phyloP scores from a whole-genome alignment of 2,113 vertebrate genomes.

The Hippocampus barbouri region DNA sequence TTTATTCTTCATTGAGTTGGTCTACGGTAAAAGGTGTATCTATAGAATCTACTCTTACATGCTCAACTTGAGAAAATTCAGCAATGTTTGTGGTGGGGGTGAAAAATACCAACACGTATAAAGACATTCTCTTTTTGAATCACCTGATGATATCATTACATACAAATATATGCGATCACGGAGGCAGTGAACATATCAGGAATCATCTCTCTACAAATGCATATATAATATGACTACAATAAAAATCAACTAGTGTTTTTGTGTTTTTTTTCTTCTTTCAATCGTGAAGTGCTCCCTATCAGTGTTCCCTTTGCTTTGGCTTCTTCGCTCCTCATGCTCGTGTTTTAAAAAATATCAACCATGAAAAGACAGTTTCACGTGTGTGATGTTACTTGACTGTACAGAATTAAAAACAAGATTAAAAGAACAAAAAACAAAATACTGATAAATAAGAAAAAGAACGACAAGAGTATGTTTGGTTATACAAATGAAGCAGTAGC shows the following conservation, averaged over 20 bases:
- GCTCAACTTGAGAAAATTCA: slow-evolving; percentile 49
- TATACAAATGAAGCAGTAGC: slow-evolving; percentile 51
- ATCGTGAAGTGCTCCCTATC: slow-evolving; percentile 59
- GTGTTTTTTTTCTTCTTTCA: not conserved
- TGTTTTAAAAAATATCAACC: slow-evolving; percentile 44
- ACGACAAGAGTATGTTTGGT: slow-evolving; percentile 56
- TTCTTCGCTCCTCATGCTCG: slow-evolving; percentile 54
- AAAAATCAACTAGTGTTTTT: slow-evolving; percentile 54
- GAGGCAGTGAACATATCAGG: slow-evolving; percentile 61
- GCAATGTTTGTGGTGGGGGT: slow-evolving; percentile 46
- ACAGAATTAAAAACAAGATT: slow-evolving; percentile 47
- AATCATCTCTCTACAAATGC: slow-evolving; percentile 42
- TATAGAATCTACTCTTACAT: slow-evolving; percentile 57
- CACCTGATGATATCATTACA: slow-evolving; percentile 56
- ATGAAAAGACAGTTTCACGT: slow-evolving; percentile 48
- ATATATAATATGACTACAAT: slow-evolving; percentile 56
- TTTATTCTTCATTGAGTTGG: slow-evolving; percentile 68
- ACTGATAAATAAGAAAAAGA: slow-evolving; percentile 45
- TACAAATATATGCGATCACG: slow-evolving; percentile 64
- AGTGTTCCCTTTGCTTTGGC: slow-evolving; percentile 69
- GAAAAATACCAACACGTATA: slow-evolving; percentile 55
- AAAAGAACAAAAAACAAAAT: slow-evolving; percentile 35
- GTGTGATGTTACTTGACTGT: slow-evolving; percentile 55
- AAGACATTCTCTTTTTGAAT: slow-evolving; percentile 49
- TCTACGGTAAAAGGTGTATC: slow-evolving; percentile 65